A percentile compares a stretch with the other conserved stretches of the same genome.
phyloP scores from a whole-genome alignment of 2,888 invertebrate species.

The Hyposoter dolosus region DNA sequence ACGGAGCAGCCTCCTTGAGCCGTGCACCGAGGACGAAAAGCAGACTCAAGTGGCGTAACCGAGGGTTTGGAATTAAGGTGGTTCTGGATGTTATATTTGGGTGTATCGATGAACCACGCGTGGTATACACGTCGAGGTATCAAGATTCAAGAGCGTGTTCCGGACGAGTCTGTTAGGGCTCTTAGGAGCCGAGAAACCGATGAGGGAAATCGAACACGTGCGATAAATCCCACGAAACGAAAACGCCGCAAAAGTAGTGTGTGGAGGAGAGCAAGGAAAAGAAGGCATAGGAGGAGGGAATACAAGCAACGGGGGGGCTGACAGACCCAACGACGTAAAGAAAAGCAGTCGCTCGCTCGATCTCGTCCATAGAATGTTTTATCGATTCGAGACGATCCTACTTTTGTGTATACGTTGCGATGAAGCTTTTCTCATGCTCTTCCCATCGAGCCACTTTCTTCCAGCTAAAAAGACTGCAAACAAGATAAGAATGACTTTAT shows the following conservation, averaged over 20 bases:
- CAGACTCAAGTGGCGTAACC: background rate
- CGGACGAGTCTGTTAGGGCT: conserved; percentile 50
- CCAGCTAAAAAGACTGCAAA: conserved; percentile 3
- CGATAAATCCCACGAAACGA: conserved; percentile 67
- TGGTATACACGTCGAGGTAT: conserved; percentile 8
- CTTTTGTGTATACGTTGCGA: background rate
- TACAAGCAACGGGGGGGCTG: background rate
- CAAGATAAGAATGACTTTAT: conserved; percentile 18
- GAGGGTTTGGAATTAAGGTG: conserved; percentile 4
- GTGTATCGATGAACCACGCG: background rate
- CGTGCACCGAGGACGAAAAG: background rate
- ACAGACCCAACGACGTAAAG: conserved; percentile 52
- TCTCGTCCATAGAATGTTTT: conserved; percentile 42
- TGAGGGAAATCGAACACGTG: conserved; percentile 66
- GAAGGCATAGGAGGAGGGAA: background rate
- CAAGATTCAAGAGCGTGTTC: conserved; percentile 50
- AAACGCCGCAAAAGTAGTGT: conserved; percentile 31
- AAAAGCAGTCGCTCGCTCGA: conserved; percentile 52
- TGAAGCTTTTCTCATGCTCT: conserved; percentile 19
- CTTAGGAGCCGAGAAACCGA: conserved; percentile 62
- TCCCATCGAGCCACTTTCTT: background rate
- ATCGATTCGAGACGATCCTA: conserved; percentile 57
- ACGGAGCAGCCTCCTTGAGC: background rate
- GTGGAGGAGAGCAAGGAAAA: background rate
- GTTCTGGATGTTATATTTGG: background rate